Conservation (phyloP, 1,140 invertebrate genomes). For the Belonocnema kinseyi region DNA sequence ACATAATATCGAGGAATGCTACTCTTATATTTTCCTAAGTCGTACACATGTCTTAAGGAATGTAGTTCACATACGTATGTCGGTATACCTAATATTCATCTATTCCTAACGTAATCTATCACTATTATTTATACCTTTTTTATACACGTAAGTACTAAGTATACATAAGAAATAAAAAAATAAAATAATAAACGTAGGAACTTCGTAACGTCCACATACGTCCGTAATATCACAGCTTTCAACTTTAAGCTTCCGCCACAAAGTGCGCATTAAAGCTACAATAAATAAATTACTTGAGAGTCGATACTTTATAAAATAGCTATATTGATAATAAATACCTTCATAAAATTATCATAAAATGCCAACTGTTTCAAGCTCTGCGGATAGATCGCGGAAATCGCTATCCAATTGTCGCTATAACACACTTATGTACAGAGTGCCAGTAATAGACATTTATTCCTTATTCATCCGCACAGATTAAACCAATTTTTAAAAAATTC, state of each 20-base stretch:
- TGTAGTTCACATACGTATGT: constrained; percentile 7
- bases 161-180: constrained; percentile 34
- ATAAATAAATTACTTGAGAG: constrained; percentile 57
- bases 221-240: constrained; percentile 71
- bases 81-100: constrained; percentile 11
- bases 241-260: constrained; percentile 63
- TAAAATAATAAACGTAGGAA: constrained; percentile 66
- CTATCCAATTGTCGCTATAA: too few relatives aligned
- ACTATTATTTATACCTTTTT: constrained; percentile 12
- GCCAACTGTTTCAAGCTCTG: too few relatives aligned
- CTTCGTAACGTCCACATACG: constrained; percentile 67
- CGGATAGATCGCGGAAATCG: too few relatives aligned
- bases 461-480: too few relatives aligned
- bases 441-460: too few relatives aligned
- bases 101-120: constrained; percentile 2
- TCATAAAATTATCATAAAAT: too few relatives aligned
- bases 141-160: constrained; percentile 26
- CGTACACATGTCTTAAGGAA: neutral
- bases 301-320: neutral
- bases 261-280: constrained; percentile 58
- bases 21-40: neutral
- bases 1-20: neutral
- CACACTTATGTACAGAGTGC: too few relatives aligned
- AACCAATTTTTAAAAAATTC: too few relatives aligned
- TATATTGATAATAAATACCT: neutral